A percentile compares a stretch with the other conserved stretches of the same genome.
These are phyloP conservation scores for Oncorhynchus kisutch DNA, from an alignment of 2,113 vertebrate genomes.

Conservation along the genomic window DNA sequence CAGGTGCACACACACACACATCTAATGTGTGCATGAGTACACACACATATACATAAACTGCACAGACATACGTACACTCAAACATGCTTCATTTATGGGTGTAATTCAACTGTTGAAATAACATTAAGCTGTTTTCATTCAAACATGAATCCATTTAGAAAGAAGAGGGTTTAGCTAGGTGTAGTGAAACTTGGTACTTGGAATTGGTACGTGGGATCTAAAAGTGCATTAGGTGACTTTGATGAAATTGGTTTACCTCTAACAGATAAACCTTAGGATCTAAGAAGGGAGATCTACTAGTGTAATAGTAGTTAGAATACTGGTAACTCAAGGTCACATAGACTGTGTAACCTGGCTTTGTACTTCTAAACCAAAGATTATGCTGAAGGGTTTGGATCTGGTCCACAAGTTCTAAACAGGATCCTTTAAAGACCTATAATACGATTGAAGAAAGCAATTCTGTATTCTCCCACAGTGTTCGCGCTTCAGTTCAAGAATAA, in stretches of 20 bases:
- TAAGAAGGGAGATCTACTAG: neutral
- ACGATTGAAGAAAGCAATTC: slow-evolving; percentile 19
- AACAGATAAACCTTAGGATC: neutral
- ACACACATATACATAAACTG: neutral
- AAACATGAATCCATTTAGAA: neutral
- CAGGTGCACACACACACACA: slow-evolving; percentile 7
- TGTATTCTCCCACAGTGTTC: slow-evolving; percentile 19
- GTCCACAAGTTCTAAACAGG: slow-evolving; percentile 29
- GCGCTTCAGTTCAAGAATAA: slow-evolving; percentile 44
- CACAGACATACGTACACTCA: neutral
- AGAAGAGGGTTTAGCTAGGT: neutral
- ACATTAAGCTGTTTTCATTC: neutral
- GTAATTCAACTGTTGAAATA: neutral
- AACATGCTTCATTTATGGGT: neutral
- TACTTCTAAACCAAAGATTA: slow-evolving; percentile 17
- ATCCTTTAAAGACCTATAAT: slow-evolving; percentile 17
- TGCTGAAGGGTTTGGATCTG: slow-evolving; percentile 29
- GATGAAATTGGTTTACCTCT: neutral
- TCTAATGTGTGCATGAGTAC: neutral
- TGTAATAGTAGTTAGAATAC: neutral
- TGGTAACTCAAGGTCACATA: neutral
- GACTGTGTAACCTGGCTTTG: slow-evolving; percentile 9
- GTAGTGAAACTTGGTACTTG: neutral
- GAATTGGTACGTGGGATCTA: neutral
- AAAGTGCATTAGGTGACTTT: neutral